Conservation (phyloP, 2,888 invertebrate genomes). For the Abrostola triplasia region DNA sequence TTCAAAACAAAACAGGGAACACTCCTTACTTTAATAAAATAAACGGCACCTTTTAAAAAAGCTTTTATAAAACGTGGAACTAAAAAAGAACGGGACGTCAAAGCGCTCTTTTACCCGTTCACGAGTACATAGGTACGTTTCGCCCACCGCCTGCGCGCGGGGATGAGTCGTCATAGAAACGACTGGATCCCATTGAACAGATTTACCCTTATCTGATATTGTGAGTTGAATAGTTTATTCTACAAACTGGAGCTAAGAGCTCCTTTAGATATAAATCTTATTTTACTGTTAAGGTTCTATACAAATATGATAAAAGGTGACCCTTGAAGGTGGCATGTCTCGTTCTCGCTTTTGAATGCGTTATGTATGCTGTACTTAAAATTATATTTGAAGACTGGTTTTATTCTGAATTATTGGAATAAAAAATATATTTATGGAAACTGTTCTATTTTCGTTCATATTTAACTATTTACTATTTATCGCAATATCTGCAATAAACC, state of each 20-base stretch:
- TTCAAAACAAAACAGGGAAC: constrained; percentile 3
- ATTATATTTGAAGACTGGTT: constrained; percentile 23
- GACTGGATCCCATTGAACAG: constrained; percentile 78
- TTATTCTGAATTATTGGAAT: neutral
- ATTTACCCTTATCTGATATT: constrained; percentile 82
- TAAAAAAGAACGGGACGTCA: constrained; percentile 39
- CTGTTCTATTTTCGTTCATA: no score
- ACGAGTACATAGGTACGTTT: constrained; percentile 37
- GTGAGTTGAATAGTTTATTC: constrained; percentile 82
- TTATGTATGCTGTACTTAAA: constrained; percentile 11
- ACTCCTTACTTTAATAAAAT: constrained; percentile 25
- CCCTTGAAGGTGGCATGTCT: constrained; percentile 31
- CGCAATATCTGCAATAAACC: constrained; percentile 16
- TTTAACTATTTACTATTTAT: neutral
- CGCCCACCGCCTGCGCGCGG: constrained; percentile 38
- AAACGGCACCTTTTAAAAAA: constrained; percentile 28
- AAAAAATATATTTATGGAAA: no score
- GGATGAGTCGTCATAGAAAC: constrained; percentile 81
- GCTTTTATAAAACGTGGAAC: constrained; percentile 20
- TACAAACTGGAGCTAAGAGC: constrained; percentile 69
- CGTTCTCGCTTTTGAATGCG: constrained; percentile 31
- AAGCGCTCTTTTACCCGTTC: constrained; percentile 48
- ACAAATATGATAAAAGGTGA: constrained; percentile 55
- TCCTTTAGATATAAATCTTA: constrained; percentile 75
- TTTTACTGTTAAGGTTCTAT: constrained; percentile 61